These are phyloP conservation scores for Lethenteron reissneri DNA, from an alignment of 2,113 vertebrate genomes.

Conservation along the genomic window DNA sequence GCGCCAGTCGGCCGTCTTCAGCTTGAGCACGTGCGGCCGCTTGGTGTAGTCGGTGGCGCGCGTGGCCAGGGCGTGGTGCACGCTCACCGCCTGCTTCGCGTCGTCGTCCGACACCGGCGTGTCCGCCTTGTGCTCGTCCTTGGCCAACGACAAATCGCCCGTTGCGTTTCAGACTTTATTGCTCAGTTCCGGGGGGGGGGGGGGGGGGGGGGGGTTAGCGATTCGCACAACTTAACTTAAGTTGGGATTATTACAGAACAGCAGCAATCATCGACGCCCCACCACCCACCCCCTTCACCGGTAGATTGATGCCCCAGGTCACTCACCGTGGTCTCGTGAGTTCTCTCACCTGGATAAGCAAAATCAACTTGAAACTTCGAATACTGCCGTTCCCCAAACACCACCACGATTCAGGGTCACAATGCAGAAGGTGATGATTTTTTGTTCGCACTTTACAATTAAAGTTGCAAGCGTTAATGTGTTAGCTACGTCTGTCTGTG, in stretches of 20 bases:
- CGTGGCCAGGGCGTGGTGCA: slow-evolving; percentile 61
- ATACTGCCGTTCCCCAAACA: too few species aligned
- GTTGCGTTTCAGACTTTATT: not conserved
- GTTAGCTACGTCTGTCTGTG: too few species aligned
- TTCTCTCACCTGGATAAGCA: too few species aligned
- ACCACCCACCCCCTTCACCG: not conserved
- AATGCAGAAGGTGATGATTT: too few species aligned
- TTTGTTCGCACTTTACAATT: too few species aligned
- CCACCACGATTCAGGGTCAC: too few species aligned
- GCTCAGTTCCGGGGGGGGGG: too few species aligned
- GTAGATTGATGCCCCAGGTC: too few species aligned
- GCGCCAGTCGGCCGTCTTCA: slow-evolving; percentile 64
- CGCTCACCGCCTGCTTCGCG: slow-evolving; percentile 35
- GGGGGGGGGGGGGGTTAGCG: not conserved
- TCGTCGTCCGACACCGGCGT: slow-evolving; percentile 24
- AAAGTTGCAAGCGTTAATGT: too few species aligned
- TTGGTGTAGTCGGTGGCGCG: slow-evolving; percentile 50
- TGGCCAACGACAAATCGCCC: not conserved
- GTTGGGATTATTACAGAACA: slow-evolving; percentile 5
- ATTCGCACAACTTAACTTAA: not conserved
- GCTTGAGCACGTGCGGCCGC: slow-evolving; percentile 48
- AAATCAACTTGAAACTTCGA: too few species aligned
- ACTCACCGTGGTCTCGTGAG: too few species aligned
- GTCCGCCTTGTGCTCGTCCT: slow-evolving; percentile 31
- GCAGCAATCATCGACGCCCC: not conserved